Base-by-base conservation (phyloP, 35 echinoderm and acorn worm species). In the Ophiothrix spiculata region DNA sequence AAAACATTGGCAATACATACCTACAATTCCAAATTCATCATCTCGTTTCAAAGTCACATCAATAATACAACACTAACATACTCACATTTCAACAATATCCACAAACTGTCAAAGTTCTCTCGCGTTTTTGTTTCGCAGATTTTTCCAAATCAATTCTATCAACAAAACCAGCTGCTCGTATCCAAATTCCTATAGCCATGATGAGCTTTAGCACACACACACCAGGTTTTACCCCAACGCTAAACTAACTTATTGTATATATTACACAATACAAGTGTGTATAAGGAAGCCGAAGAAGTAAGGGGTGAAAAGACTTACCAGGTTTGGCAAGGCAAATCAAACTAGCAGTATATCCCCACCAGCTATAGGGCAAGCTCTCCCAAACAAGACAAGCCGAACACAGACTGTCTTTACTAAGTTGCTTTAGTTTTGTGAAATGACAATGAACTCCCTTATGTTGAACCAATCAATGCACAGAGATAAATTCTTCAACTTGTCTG, bases 71-170 rank as follows among this genome's bases (percentile, higher is more conserved):
- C 19, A 49, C 42, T 19, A 49, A 49, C 42, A 10, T 6, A 49
- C 6, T 19, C 19, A 6, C 42, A 49, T 49, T 49, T 19, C 42
- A 49, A 49, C 19, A 10, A 49, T 19, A n/a, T n/a, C 6, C 42
- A 6, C 19, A 10, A 49, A 49, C 60, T 69, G 60, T 12, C 60
- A 69, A 69, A 69, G 16, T 69, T 69, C n/a, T n/a, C n/a, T 4
- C 60, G 3, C 4, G 6, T 49, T 15, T 69, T 69, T 69, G 60
- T 69, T 69, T n/a, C n/a, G n/a, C n/a, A 69, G 60, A 69, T 69
- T 49, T 49, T 69, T n/a, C n/a, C n/a, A n/a, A 69, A 69, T 69
- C 60, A 69, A 69, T n/a, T 28, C 6, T 69, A 69, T 69, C 60
- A n/a, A 69, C 60, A 69, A 69, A 69, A 69, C 17, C 60, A 69